These are phyloP conservation scores for Trachops cirrhosus DNA, from an alignment of 2,797 vertebrate species.

Conservation along the genomic window DNA sequence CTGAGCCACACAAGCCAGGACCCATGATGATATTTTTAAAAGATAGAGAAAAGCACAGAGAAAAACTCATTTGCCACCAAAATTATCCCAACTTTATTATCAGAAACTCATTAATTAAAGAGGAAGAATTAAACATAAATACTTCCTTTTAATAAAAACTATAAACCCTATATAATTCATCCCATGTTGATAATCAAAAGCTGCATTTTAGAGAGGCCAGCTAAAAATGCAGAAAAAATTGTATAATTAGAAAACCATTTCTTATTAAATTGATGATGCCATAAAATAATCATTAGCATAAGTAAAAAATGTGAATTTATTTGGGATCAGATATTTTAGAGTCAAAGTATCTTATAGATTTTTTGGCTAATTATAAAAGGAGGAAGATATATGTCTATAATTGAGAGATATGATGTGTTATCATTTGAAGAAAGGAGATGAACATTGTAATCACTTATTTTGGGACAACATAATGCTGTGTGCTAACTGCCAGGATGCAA, in stretches of 20 bases:
- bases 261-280: background rate
- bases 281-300: background rate
- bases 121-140: background rate
- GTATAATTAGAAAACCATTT: background rate
- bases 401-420: background rate
- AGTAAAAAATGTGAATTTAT: background rate
- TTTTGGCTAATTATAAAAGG: background rate
- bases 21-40: background rate
- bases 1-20: no score
- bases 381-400: background rate
- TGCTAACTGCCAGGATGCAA: background rate
- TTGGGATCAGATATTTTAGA: background rate
- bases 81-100: background rate
- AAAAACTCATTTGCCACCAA: background rate
- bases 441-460: background rate
- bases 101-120: background rate
- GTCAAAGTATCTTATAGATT: background rate
- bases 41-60: background rate
- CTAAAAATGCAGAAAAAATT: background rate
- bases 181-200: background rate
- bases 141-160: background rate
- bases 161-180: background rate
- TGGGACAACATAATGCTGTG: background rate
- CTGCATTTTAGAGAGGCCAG: background rate
- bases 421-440: background rate